Conservation (phyloP, 2,797 vertebrate species). For the Cynodonichthys magdalenae region DNA sequence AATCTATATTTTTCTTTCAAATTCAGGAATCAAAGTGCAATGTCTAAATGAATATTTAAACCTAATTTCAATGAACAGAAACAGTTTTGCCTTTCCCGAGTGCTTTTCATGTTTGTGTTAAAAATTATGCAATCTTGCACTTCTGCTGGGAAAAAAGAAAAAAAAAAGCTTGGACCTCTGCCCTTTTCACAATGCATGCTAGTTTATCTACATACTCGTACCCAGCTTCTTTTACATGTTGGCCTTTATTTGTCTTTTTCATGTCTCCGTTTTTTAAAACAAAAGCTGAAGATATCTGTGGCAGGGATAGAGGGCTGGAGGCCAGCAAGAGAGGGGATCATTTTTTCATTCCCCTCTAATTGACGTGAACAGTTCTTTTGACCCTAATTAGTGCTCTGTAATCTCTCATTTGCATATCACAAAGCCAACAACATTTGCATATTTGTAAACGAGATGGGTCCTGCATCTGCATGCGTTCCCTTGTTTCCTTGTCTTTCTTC, state of each 20-base stretch:
- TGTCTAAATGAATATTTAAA: neutral
- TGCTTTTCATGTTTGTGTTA: constrained; percentile 18
- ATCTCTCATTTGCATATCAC: constrained; percentile 94
- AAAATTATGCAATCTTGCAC: constrained; percentile 27
- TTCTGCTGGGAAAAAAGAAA: constrained; percentile 8
- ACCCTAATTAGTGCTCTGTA: constrained; percentile 96
- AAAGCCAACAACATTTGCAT: constrained; percentile 93
- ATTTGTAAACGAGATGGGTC: constrained; percentile 91
- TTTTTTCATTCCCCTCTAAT: constrained; percentile 87
- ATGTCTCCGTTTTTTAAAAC: constrained; percentile 79
- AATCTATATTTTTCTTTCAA: neutral
- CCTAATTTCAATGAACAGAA: constrained; percentile 1
- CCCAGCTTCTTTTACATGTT: constrained; percentile 57
- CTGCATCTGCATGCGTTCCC: constrained; percentile 85
- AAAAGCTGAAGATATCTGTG: constrained; percentile 81
- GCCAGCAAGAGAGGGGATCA: constrained; percentile 75
- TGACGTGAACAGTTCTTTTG: constrained; percentile 92
- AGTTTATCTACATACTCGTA: constrained; percentile 48
- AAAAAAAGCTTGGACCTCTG: constrained; percentile 54
- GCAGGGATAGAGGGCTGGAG: constrained; percentile 69
- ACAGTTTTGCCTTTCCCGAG: constrained; percentile 9
- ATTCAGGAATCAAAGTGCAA: neutral
- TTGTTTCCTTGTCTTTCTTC: constrained; percentile 81
- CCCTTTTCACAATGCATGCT: constrained; percentile 55
- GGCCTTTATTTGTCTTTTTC: constrained; percentile 75